phyloP scores from a whole-genome alignment of 2,888 invertebrate species.

The Rotaria sp. region DNA sequence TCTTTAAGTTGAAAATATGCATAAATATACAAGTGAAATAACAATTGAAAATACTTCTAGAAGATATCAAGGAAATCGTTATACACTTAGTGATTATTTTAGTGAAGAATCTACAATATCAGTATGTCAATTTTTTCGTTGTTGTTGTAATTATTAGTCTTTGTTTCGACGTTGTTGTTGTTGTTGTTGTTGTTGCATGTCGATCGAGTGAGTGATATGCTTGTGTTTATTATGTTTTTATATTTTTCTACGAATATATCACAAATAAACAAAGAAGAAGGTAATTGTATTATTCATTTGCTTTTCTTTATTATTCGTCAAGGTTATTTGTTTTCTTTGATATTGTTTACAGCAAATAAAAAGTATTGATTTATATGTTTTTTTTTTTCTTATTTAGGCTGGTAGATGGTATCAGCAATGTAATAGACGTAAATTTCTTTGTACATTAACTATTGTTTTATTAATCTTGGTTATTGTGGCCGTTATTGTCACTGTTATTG shows the following conservation, averaged over 20 bases:
- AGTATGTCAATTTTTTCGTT: neutral
- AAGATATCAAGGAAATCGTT: neutral
- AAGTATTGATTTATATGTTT: no score
- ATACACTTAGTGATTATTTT: neutral
- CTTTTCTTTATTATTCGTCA: neutral
- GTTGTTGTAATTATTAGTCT: neutral
- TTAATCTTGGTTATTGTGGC: neutral
- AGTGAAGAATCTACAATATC: neutral
- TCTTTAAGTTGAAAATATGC: slow-evolving; percentile 23
- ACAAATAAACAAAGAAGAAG: neutral
- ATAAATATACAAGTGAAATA: neutral
- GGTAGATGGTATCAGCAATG: neutral
- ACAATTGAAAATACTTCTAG: neutral
- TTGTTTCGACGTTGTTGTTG: neutral
- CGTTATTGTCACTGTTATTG: slow-evolving; percentile 11
- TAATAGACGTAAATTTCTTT: slow-evolving; percentile 10
- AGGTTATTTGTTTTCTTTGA: neutral
- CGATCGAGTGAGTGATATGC: neutral
- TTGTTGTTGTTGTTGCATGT: neutral
- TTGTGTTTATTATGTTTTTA: neutral
- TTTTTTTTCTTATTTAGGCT: neutral
- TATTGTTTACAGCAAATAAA: no score
- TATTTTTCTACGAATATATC: neutral
- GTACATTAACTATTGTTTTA: neutral
- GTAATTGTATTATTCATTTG: neutral